Percentiles rank a stretch among this genome's conserved stretches.
Conservation (phyloP, 2,888 invertebrate genomes). For the Rhingia campestris region DNA sequence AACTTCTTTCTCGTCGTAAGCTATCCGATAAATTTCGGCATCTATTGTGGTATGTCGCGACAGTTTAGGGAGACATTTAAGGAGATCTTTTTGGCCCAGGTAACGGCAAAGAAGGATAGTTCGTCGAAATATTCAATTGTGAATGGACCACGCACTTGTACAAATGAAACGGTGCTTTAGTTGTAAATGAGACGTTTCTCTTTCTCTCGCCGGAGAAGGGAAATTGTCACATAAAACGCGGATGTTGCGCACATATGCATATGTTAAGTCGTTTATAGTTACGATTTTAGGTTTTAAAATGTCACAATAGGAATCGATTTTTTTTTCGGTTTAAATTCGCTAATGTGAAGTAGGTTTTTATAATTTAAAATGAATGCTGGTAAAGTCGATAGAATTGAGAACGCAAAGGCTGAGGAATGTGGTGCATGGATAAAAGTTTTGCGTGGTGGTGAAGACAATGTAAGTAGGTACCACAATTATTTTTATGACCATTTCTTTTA, state of each 20-base stretch:
- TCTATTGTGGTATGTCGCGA: slow-evolving; percentile 97
- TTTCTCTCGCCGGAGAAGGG: slow-evolving; percentile 53
- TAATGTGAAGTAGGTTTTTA: no score
- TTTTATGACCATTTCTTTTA: no score
- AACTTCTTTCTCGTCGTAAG: slow-evolving; percentile 96
- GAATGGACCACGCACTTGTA: slow-evolving; percentile 91
- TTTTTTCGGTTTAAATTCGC: no score
- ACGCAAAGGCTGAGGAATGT: no score
- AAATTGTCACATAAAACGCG: slow-evolving; percentile 17
- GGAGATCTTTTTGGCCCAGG: slow-evolving; percentile 86
- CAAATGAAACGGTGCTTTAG: slow-evolving; percentile 90
- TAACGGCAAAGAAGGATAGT: slow-evolving; percentile 86
- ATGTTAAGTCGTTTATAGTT: no score
- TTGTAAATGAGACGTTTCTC: slow-evolving; percentile 72
- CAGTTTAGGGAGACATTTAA: slow-evolving; percentile 97
- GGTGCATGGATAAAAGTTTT: no score
- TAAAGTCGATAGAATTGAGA: no score
- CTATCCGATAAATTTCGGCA: slow-evolving; percentile 96
- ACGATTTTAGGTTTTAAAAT: no score
- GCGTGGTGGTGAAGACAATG: no score
- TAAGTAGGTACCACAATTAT: no score
- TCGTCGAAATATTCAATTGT: slow-evolving; percentile 91
- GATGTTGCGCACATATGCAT: background rate
- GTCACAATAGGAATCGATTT: no score
- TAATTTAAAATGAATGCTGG: no score